Percentiles rank a stretch among this genome's conserved stretches.
Evolutionary conservation across 2,113 vertebrate genomes (phyloP).

Genomic region (Hypanus sabinus): DNA sequence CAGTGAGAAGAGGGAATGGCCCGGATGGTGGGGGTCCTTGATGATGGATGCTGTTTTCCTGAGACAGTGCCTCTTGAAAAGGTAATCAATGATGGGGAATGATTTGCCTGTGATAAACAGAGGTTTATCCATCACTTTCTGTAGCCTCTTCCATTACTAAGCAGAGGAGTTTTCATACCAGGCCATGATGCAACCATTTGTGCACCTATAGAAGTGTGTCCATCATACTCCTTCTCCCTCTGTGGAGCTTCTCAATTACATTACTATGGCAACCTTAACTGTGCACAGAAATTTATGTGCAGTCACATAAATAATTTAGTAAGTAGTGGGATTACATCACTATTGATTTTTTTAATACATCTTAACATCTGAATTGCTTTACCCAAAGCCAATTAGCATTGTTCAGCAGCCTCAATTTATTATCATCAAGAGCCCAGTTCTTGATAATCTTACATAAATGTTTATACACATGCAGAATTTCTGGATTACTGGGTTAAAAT

Average conservation of each 20-base stretch:
- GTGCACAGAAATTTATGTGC: not conserved
- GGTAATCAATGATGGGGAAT: too few relatives aligned
- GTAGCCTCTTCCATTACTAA: too few relatives aligned
- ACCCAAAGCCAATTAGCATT: not conserved
- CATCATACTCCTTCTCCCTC: not conserved
- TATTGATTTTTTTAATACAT: not conserved
- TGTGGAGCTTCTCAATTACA: not conserved
- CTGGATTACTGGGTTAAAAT: not conserved
- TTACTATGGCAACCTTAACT: not conserved
- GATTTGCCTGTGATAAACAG: too few relatives aligned
- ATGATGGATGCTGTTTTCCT: too few relatives aligned
- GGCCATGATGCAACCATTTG: too few relatives aligned
- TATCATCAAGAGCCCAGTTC: not conserved
- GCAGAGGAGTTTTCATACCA: too few relatives aligned
- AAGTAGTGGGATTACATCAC: constrained; percentile 4
- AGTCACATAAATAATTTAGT: not conserved
- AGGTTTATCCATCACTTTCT: too few relatives aligned
- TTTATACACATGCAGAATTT: not conserved
- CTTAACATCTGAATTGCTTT: not conserved
- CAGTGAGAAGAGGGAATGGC: too few relatives aligned
- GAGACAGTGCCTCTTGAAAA: too few relatives aligned
- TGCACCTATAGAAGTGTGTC: not conserved
- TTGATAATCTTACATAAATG: not conserved
- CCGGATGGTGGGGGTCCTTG: too few relatives aligned
- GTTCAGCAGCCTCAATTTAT: not conserved